Evolutionary conservation across 1,140 invertebrate genomes (phyloP).

Genomic region (Portunus trituberculatus): DNA sequence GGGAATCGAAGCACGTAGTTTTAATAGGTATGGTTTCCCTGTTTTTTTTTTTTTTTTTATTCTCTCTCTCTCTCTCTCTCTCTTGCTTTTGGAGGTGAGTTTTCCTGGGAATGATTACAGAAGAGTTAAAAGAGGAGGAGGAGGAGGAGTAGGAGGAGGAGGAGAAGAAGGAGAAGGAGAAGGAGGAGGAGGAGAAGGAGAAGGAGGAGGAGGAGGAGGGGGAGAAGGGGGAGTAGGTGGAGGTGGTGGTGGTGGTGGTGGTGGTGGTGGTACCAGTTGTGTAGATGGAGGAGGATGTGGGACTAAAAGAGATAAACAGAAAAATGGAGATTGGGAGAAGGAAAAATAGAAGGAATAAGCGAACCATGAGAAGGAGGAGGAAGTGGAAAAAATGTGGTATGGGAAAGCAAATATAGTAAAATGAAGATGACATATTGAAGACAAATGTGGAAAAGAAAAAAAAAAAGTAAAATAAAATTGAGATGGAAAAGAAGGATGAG

Average conservation of each 20-base stretch:
- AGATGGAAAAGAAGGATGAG: neutral
- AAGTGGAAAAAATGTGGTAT: neutral
- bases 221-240: neutral
- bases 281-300: neutral
- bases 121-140: neutral
- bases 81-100: neutral
- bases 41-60: neutral
- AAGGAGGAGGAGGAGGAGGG: neutral
- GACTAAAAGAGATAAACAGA: neutral
- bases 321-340: no score
- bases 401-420: neutral
- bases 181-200: neutral
- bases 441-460: neutral
- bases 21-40: no score
- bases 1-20: no score
- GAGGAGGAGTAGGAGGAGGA: neutral
- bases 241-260: neutral
- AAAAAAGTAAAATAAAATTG: neutral
- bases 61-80: conserved; percentile 27
- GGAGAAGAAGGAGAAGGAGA: neutral
- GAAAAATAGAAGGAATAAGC: neutral
- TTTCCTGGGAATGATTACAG: neutral
- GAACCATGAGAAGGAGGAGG: neutral
- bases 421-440: neutral
- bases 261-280: neutral